phyloP scores from a whole-genome alignment of 2,113 vertebrate species.

The Plecotus auritus region DNA sequence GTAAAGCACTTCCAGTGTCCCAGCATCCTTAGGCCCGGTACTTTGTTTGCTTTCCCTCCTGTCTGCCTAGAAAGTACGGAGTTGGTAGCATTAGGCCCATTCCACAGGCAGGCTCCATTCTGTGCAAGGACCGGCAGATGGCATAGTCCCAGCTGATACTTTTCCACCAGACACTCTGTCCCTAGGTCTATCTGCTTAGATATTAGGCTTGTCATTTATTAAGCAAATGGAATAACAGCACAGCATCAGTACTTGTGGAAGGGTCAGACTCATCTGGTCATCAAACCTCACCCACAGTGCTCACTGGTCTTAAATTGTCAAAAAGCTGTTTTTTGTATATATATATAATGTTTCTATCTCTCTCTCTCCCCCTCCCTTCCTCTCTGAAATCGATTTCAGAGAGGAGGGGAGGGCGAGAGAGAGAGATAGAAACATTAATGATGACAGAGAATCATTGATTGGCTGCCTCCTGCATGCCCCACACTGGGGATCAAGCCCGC shows the following conservation, averaged over 20 bases:
- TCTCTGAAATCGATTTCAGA: no score
- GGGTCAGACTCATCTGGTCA: neutral
- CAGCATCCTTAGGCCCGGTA: neutral
- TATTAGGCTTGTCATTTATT: neutral
- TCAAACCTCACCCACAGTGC: neutral
- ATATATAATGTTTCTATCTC: no score
- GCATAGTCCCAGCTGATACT: neutral
- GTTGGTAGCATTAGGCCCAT: neutral
- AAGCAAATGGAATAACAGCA: neutral
- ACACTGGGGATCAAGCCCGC: no score
- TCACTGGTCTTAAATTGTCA: neutral
- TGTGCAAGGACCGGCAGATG: accelerated
- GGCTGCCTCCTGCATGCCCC: no score
- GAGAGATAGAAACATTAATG: no score
- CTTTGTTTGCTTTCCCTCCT: neutral
- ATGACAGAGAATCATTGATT: no score
- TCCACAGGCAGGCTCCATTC: neutral
- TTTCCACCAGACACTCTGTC: neutral
- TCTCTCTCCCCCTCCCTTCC: no score
- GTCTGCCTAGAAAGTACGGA: neutral
- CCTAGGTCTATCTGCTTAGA: neutral
- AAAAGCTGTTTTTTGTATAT: neutral
- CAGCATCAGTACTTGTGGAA: neutral
- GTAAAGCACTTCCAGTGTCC: neutral
- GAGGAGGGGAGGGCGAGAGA: no score